These are phyloP conservation scores for Oscheius myriophilus DNA, from an alignment of 2,888 invertebrate genomes.

Conservation along the genomic window DNA sequence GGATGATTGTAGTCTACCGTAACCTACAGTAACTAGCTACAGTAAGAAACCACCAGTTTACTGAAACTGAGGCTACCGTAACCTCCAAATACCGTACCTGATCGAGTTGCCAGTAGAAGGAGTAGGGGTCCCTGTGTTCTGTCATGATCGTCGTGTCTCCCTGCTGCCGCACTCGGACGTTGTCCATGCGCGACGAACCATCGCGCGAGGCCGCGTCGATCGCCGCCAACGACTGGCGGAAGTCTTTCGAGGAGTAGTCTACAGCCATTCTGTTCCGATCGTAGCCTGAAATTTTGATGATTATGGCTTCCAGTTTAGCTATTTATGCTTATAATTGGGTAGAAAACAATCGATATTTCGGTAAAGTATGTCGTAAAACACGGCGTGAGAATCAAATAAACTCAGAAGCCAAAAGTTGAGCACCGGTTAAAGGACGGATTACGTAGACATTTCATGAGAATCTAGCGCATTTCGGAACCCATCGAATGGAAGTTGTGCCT, in stretches of 20 bases:
- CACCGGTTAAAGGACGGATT: no score
- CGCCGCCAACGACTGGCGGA: constrained; percentile 65
- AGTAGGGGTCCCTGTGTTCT: constrained; percentile 71
- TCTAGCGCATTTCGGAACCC: no score
- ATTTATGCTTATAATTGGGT: no score
- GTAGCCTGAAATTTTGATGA: constrained; percentile 22
- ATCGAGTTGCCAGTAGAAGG: constrained; percentile 71
- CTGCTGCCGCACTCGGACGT: constrained; percentile 55
- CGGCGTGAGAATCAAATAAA: no score
- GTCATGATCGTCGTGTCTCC: constrained; percentile 70
- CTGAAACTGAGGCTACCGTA: background rate
- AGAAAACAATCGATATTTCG: no score
- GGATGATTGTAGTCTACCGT: no score
- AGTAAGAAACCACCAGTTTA: background rate
- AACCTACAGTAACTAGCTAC: no score
- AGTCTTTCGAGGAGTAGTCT: constrained; percentile 63
- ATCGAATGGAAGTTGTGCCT: no score
- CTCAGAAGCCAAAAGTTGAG: no score
- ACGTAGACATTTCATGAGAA: no score
- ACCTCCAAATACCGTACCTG: constrained; percentile 40
- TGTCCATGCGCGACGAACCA: constrained; percentile 41
- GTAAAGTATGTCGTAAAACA: no score
- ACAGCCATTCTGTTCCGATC: constrained; percentile 53
- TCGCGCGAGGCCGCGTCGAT: constrained; percentile 66
- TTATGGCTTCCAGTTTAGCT: no score